phyloP scores from a whole-genome alignment of 2,797 vertebrate species.

The Eutrigla gurnardus region DNA sequence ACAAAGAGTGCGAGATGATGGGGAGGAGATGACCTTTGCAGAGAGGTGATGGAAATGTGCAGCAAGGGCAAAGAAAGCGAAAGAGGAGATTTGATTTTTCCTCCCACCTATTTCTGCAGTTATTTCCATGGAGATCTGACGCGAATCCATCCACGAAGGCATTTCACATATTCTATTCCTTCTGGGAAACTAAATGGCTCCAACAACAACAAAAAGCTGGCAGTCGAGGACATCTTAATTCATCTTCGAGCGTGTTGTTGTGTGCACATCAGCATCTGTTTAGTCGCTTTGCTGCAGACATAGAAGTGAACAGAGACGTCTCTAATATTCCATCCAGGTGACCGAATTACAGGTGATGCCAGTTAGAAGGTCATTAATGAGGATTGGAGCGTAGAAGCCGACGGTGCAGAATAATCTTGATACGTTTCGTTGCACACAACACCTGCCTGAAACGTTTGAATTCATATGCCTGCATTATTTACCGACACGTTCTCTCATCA shows the following conservation, averaged over 20 bases:
- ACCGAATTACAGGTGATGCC: constrained; percentile 34
- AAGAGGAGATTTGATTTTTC: not conserved
- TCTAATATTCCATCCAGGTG: constrained; percentile 16
- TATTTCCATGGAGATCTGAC: constrained; percentile 20
- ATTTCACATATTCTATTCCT: constrained; percentile 14
- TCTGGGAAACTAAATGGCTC: constrained; percentile 25
- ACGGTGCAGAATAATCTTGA: constrained; percentile 8
- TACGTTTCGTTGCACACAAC: not conserved
- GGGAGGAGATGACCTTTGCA: constrained; percentile 15
- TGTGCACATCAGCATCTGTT: constrained; percentile 36
- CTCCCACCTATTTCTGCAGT: constrained; percentile 6
- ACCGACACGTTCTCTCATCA: constrained; percentile 63
- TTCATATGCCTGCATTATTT: constrained; percentile 64
- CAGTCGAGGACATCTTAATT: constrained; percentile 26
- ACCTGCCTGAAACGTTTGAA: constrained; percentile 38
- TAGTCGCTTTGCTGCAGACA: constrained; percentile 33
- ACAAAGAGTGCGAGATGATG: constrained; percentile 27
- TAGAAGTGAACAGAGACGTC: constrained; percentile 23
- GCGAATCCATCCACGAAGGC: not conserved
- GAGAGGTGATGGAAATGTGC: not conserved
- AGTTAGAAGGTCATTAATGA: constrained; percentile 24
- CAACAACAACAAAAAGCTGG: constrained; percentile 7
- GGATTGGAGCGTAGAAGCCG: constrained; percentile 1
- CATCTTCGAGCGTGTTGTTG: constrained; percentile 17
- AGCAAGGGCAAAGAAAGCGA: not conserved